These are phyloP conservation scores for Drosophila setosimentum DNA, from an alignment of 2,888 invertebrate species.

Conservation along the genomic window DNA sequence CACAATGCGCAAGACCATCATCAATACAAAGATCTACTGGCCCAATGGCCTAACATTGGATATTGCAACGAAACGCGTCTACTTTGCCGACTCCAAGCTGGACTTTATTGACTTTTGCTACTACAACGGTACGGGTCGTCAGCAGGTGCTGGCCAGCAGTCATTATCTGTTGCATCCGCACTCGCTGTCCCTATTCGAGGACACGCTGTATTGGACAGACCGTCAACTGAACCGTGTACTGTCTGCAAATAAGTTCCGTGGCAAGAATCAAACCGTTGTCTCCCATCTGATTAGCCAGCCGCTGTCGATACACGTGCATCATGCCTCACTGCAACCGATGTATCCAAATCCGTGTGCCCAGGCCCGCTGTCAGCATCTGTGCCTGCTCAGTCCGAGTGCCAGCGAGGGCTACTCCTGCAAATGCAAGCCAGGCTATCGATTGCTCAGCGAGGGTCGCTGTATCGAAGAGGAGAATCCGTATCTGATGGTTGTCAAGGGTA, in stretches of 20 bases:
- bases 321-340: slow-evolving; percentile 96
- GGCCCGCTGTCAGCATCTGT: slow-evolving; percentile 94
- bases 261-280: slow-evolving; percentile 96
- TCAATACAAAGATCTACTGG: slow-evolving; percentile 98
- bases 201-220: slow-evolving; percentile 98
- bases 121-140: slow-evolving; percentile 96
- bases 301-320: slow-evolving; percentile 97
- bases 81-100: slow-evolving; percentile 98
- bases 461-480: slow-evolving; percentile 94
- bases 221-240: slow-evolving; percentile 95
- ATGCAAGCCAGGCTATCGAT: slow-evolving; percentile 94
- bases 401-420: slow-evolving; percentile 92
- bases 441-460: slow-evolving; percentile 89
- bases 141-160: slow-evolving; percentile 94
- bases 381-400: slow-evolving; percentile 93
- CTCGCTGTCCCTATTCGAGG: slow-evolving; percentile 97
- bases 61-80: slow-evolving; percentile 95
- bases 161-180: slow-evolving; percentile 98
- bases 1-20: slow-evolving; percentile 92
- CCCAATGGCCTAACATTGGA: slow-evolving; percentile 99
- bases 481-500: slow-evolving; percentile 94
- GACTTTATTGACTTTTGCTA: slow-evolving; percentile 99
- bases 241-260: slow-evolving; percentile 96
- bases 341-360: slow-evolving; percentile 91
- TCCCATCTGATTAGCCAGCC: slow-evolving; percentile 98